phyloP scores from a whole-genome alignment of 2,797 vertebrate genomes.

The Orientallactaga sibirica region DNA sequence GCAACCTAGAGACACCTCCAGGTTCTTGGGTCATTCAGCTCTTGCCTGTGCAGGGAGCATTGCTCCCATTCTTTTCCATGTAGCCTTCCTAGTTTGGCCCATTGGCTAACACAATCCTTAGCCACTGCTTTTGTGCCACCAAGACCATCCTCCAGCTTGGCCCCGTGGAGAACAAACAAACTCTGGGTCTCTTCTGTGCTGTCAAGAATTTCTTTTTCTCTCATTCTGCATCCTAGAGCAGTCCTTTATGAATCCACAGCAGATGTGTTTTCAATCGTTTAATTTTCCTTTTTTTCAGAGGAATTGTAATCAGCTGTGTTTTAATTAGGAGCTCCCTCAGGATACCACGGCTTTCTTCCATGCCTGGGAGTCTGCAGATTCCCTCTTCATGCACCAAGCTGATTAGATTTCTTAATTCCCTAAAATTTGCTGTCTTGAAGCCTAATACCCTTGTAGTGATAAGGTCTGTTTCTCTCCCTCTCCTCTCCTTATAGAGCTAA shows the following conservation, averaged over 20 bases:
- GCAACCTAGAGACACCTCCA: background rate
- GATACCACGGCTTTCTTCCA: conserved; percentile 61
- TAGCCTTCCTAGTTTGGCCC: background rate
- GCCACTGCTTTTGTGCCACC: rapidly evolving
- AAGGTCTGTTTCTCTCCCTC: conserved; percentile 26
- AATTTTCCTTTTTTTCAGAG: conserved; percentile 72
- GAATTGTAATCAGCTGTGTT: conserved; percentile 52
- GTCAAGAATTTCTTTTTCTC: conserved; percentile 20
- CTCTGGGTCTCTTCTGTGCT: rapidly evolving
- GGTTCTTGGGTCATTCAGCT: background rate
- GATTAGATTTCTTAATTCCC: conserved; percentile 76
- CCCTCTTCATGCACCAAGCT: conserved; percentile 49
- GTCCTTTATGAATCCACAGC: conserved; percentile 66
- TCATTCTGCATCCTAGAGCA: conserved; percentile 60
- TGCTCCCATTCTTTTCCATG: background rate
- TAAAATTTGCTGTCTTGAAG: conserved; percentile 53
- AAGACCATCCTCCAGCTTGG: background rate
- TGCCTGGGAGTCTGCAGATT: conserved; percentile 9
- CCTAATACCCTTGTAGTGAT: conserved; percentile 23
- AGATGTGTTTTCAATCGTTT: conserved; percentile 74
- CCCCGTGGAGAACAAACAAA: background rate
- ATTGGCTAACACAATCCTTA: background rate
- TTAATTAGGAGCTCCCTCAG: conserved; percentile 76
- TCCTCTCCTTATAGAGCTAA: background rate
- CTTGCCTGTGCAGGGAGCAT: background rate